A percentile compares a stretch with the other conserved stretches of the same genome.
Conservation (phyloP, 2,797 vertebrate genomes). For the Hippoglossus hippoglossus region DNA sequence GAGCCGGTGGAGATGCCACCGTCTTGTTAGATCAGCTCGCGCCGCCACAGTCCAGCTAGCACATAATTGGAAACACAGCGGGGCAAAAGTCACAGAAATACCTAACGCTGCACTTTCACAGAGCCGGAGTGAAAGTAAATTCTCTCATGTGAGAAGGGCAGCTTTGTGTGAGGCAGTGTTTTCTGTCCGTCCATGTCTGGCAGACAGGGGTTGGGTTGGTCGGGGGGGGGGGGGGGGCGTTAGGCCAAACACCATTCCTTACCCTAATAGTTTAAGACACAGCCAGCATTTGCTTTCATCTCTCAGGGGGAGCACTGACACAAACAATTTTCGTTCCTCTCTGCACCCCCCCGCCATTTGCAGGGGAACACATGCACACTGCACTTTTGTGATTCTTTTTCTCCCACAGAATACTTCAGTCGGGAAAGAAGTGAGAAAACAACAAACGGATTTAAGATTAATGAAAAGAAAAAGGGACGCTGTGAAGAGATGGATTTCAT, state of each 20-base stretch:
- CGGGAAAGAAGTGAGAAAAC: conserved; percentile 8
- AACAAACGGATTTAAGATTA: not conserved
- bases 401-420: not conserved
- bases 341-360: conserved; percentile 9
- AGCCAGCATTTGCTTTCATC: conserved; percentile 83
- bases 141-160: conserved; percentile 56
- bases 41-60: conserved; percentile 4
- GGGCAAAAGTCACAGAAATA: conserved; percentile 38
- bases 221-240: conserved; percentile 5
- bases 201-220: conserved; percentile 1
- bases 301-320: conserved; percentile 83
- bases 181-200: conserved; percentile 46
- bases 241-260: conserved; percentile 46
- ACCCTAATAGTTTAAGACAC: conserved; percentile 82
- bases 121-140: conserved; percentile 42
- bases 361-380: conserved; percentile 30
- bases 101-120: conserved; percentile 18
- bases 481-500: not conserved
- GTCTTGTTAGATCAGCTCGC: conserved; percentile 19
- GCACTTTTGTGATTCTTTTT: not conserved
- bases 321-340: conserved; percentile 75
- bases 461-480: too few relatives aligned
- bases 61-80: conserved; percentile 45
- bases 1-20: conserved; percentile 21
- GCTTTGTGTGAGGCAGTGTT: conserved; percentile 29